Percentiles rank a stretch among this genome's conserved stretches.
These are phyloP conservation scores for Oreochromis aureus DNA, from an alignment of 2,113 vertebrate species.

Conservation along the genomic window DNA sequence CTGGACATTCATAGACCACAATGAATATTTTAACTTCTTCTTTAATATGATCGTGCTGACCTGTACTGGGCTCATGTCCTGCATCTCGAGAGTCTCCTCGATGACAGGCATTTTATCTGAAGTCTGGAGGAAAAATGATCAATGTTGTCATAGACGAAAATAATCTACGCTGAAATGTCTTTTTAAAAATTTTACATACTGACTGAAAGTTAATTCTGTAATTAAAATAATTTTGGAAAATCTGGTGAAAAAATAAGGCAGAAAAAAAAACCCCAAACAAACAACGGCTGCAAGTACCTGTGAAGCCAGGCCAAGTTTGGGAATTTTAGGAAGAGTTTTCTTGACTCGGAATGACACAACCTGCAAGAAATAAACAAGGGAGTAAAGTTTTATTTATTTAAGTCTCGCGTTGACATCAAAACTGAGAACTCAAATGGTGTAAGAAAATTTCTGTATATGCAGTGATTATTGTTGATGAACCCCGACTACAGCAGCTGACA, in stretches of 20 bases:
- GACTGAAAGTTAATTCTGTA: not conserved
- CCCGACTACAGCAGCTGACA: not conserved
- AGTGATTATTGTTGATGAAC: accelerated
- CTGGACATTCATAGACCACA: not conserved
- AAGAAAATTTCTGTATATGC: not conserved
- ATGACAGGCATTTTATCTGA: conserved; percentile 15
- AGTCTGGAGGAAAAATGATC: not conserved
- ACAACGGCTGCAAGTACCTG: conserved; percentile 20
- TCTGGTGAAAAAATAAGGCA: not conserved
- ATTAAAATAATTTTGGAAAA: not conserved
- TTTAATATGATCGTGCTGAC: not conserved
- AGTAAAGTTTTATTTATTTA: not conserved
- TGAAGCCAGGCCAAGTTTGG: not conserved
- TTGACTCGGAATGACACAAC: conserved; percentile 66
- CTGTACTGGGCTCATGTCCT: conserved; percentile 29
- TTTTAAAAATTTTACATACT: accelerated
- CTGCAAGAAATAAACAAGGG: conserved; percentile 3
- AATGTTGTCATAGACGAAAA: not conserved
- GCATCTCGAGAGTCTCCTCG: conserved; percentile 54
- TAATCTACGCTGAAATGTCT: not conserved
- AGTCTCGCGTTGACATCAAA: not conserved
- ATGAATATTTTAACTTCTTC: not conserved
- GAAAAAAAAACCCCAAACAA: not conserved
- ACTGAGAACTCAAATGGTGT: not conserved
- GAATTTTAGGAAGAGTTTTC: conserved; percentile 45